phyloP scores from a whole-genome alignment of 2,797 vertebrate species.

The Esox masquinongy region DNA sequence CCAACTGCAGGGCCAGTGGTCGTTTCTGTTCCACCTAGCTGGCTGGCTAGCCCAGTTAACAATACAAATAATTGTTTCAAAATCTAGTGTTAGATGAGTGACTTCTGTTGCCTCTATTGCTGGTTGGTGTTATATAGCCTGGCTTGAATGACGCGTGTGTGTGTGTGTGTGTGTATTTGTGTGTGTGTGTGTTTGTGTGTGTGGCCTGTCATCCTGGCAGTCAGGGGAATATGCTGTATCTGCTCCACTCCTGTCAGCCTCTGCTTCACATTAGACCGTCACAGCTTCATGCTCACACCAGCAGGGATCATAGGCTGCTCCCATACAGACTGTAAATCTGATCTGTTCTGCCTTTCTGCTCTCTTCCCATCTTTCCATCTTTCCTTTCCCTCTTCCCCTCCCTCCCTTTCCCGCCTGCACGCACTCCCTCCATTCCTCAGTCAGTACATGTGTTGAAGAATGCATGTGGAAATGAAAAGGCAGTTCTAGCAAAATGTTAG shows the following conservation, averaged over 20 bases:
- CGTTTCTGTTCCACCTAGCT: too few species aligned
- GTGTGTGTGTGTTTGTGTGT: too few species aligned
- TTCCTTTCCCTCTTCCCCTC: not conserved
- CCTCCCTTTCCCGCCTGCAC: not conserved
- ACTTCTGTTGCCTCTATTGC: too few species aligned
- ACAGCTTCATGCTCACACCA: slow-evolving; percentile 33
- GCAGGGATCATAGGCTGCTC: slow-evolving; percentile 32
- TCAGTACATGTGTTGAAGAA: not conserved
- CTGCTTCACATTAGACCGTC: slow-evolving; percentile 29
- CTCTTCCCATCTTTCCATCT: not conserved
- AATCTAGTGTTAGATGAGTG: too few species aligned
- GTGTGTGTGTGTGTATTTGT: too few species aligned
- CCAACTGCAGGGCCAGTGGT: too few species aligned
- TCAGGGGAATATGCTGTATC: not conserved
- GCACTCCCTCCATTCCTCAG: not conserved
- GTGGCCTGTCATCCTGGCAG: not conserved
- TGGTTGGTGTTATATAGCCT: too few species aligned
- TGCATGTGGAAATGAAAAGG: not conserved
- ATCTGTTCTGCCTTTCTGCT: slow-evolving; percentile 33
- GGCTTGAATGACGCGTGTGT: too few species aligned
- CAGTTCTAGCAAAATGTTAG: slow-evolving; percentile 12
- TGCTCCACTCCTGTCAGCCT: slow-evolving; percentile 4
- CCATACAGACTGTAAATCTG: slow-evolving; percentile 36
- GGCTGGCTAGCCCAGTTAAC: too few species aligned
- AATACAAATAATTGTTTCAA: too few species aligned